phyloP scores from a whole-genome alignment of 2,888 invertebrate genomes.

The Cryptus viduatorius region DNA sequence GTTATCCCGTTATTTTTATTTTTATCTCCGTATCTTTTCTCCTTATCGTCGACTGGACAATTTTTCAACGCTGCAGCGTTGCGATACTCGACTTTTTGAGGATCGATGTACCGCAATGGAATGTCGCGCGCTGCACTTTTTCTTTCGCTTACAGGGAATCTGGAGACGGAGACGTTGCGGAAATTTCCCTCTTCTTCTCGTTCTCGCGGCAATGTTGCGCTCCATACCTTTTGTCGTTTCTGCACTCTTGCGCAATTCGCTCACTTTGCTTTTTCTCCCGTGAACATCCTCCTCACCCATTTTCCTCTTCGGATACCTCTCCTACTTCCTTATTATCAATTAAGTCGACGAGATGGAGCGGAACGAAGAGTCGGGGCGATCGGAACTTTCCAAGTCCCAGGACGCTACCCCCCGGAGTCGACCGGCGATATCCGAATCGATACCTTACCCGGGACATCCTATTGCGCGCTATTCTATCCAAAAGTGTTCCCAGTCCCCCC shows the following conservation, averaged over 20 bases:
- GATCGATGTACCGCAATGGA: conserved; percentile 29
- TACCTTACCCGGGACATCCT: conserved; percentile 16
- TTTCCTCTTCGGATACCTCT: conserved; percentile 13
- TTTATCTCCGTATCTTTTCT: conserved; percentile 24
- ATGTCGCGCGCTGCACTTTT: not conserved
- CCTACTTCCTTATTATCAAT: conserved; percentile 64
- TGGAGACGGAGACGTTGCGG: conserved; percentile 8
- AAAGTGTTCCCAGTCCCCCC: not conserved
- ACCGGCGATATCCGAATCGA: conserved; percentile 33
- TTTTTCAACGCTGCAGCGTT: conserved; percentile 40
- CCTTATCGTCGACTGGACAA: conserved; percentile 40
- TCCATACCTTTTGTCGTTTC: conserved; percentile 9
- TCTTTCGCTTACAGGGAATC: not conserved
- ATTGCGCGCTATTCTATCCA: conserved; percentile 29
- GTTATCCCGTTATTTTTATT: conserved; percentile 14
- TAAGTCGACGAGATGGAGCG: conserved; percentile 63
- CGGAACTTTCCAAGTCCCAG: conserved; percentile 60
- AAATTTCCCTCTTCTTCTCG: conserved; percentile 8
- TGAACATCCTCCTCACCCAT: conserved; percentile 3
- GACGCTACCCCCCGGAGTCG: conserved; percentile 9
- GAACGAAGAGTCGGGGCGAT: conserved; percentile 59
- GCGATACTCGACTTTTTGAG: conserved; percentile 21
- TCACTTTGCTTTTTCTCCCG: not conserved
- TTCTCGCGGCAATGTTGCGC: not conserved
- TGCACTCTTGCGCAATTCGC: conserved; percentile 8